Evolutionary conservation across 2,888 invertebrate genomes (phyloP).

Genomic region (Portevinia maculata): DNA sequence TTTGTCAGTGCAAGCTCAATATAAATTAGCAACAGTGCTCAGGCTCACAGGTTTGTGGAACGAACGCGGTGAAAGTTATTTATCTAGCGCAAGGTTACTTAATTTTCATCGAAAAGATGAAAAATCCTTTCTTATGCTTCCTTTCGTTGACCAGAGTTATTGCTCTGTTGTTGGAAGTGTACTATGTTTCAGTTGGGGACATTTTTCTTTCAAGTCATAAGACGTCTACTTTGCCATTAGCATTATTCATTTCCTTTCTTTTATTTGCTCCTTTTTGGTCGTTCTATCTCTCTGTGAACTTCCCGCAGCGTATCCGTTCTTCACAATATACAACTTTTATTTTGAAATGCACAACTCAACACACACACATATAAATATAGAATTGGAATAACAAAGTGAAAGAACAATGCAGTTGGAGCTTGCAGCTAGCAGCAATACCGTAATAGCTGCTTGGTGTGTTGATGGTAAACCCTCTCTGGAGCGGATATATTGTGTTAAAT

Average conservation of each 20-base stretch:
- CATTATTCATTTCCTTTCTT: conserved; percentile 59
- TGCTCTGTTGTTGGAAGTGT: background rate
- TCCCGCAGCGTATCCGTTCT: conserved; percentile 3
- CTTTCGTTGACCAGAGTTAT: conserved; percentile 12
- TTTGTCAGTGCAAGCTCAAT: conserved; percentile 16
- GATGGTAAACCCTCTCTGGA: conserved; percentile 50
- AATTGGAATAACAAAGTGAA: conserved; percentile 51
- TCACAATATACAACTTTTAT: conserved; percentile 14
- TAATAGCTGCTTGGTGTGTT: conserved; percentile 16
- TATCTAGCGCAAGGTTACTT: conserved; percentile 55
- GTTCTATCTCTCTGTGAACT: conserved; percentile 8
- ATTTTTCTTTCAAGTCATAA: conserved; percentile 69
- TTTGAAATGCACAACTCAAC: conserved; percentile 13
- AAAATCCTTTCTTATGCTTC: conserved; percentile 32
- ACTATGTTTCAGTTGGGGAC: conserved; percentile 35
- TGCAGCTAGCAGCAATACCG: background rate
- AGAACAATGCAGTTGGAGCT: conserved; percentile 64
- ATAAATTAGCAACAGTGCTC: conserved; percentile 43
- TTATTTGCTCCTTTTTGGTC: conserved; percentile 3
- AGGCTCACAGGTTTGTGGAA: conserved; percentile 20
- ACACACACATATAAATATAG: background rate
- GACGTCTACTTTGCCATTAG: conserved; percentile 69
- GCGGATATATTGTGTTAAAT: conserved; percentile 68
- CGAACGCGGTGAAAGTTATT: conserved; percentile 47
- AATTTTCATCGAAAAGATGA: conserved; percentile 49